Conservation (phyloP, 2,888 invertebrate genomes). For the Lissonota sp. region DNA sequence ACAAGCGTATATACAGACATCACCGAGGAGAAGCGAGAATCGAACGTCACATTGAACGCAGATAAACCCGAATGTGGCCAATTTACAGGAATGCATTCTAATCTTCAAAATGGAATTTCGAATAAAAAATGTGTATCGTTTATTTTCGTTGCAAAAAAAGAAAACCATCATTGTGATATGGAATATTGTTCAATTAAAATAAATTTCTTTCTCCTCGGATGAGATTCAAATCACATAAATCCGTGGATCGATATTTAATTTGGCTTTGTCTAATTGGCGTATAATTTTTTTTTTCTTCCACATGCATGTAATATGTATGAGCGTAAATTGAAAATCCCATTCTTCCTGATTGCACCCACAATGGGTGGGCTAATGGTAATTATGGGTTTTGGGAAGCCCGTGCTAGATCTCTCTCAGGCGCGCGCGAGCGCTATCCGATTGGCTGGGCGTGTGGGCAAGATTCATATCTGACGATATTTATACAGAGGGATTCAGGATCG, state of each 20-base stretch:
- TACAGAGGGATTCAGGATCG: constrained; percentile 41
- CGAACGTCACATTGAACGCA: constrained; percentile 29
- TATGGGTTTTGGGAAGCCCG: constrained; percentile 74
- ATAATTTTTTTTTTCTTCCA: constrained; percentile 25
- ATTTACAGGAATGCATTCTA: constrained; percentile 42
- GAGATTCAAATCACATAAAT: constrained; percentile 14
- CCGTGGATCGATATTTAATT: not conserved
- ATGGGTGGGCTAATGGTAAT: constrained; percentile 82
- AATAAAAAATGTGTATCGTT: not conserved
- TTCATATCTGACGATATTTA: constrained; percentile 72
- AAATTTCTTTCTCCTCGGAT: not conserved
- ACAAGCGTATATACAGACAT: constrained; percentile 23
- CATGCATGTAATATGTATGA: constrained; percentile 23
- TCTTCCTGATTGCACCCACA: constrained; percentile 72
- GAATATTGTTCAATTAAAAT: not conserved
- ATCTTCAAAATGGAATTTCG: not conserved
- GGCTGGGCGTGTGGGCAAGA: constrained; percentile 79
- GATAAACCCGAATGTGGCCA: constrained; percentile 40
- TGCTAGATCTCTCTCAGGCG: constrained; percentile 18
- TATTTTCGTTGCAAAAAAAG: too few relatives aligned
- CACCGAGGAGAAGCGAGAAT: constrained; percentile 4
- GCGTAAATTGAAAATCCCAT: constrained; percentile 77
- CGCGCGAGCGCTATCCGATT: constrained; percentile 76
- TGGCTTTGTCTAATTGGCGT: not conserved
- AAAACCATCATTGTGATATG: too few relatives aligned